Conservation (phyloP, 2,888 invertebrate species). For the Leptopterna dolabrata region DNA sequence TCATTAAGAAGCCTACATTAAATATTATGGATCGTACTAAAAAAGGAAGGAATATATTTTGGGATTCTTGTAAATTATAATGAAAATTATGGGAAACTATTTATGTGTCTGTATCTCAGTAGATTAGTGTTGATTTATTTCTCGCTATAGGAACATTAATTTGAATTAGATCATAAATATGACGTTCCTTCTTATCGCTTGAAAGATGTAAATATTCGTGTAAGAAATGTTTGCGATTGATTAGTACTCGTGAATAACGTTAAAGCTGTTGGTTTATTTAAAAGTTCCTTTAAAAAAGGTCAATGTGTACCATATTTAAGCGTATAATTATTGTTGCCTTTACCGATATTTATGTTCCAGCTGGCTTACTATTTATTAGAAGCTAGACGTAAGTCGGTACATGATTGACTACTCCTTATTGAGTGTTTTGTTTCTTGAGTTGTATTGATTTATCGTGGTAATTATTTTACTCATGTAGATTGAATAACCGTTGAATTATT, state of each 20-base stretch:
- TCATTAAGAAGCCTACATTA: no score
- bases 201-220: neutral
- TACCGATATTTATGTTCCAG: constrained; percentile 1
- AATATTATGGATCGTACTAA: no score
- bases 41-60: no score
- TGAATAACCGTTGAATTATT: neutral
- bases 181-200: neutral
- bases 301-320: neutral
- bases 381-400: neutral
- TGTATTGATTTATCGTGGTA: neutral
- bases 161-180: neutral
- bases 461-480: neutral
- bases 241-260: neutral
- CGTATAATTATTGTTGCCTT: neutral
- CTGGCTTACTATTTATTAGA: neutral
- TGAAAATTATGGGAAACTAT: neutral
- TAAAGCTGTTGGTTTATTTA: neutral
- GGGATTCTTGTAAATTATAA: neutral
- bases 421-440: constrained; percentile 8
- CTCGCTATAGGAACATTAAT: neutral
- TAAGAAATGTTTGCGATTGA: neutral
- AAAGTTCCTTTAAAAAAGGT: constrained; percentile 34
- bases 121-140: neutral
- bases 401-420: neutral
- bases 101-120: neutral